Conservation (phyloP, 2,888 invertebrate genomes). For the Cephus pulcher region DNA sequence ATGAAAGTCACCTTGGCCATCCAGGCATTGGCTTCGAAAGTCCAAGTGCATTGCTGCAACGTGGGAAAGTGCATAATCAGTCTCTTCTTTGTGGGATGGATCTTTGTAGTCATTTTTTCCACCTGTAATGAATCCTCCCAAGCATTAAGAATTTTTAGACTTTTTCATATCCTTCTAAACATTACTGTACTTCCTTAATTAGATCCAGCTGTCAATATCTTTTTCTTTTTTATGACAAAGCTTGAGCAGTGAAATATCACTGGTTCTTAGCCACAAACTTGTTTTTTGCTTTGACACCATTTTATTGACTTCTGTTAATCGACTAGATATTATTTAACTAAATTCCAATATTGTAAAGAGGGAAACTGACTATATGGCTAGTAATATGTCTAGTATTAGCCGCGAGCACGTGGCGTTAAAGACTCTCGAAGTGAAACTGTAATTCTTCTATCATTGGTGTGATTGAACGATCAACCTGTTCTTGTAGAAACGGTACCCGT, state of each 20-base stretch:
- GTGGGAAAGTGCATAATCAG: neutral
- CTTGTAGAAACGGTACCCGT: neutral
- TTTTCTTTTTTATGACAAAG: neutral
- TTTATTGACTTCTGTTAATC: neutral
- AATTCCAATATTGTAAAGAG: neutral
- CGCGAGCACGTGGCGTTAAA: no score
- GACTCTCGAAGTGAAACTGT: neutral
- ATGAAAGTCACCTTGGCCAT: neutral
- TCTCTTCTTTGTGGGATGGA: neutral
- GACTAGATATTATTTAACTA: neutral
- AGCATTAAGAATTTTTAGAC: neutral
- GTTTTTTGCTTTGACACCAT: neutral
- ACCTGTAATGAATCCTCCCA: neutral
- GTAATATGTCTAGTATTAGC: no score
- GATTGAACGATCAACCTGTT: neutral
- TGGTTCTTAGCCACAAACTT: neutral
- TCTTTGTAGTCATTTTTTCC: neutral
- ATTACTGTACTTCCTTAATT: neutral
- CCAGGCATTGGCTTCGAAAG: neutral
- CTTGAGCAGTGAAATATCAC: neutral
- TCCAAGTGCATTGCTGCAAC: neutral
- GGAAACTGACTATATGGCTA: neutral
- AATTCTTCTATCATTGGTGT: neutral
- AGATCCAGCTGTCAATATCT: neutral
- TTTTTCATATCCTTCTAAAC: neutral